Base-by-base conservation (phyloP, 37 sponge, comb jelly and placozoan species). In the Agelas oroides region DNA sequence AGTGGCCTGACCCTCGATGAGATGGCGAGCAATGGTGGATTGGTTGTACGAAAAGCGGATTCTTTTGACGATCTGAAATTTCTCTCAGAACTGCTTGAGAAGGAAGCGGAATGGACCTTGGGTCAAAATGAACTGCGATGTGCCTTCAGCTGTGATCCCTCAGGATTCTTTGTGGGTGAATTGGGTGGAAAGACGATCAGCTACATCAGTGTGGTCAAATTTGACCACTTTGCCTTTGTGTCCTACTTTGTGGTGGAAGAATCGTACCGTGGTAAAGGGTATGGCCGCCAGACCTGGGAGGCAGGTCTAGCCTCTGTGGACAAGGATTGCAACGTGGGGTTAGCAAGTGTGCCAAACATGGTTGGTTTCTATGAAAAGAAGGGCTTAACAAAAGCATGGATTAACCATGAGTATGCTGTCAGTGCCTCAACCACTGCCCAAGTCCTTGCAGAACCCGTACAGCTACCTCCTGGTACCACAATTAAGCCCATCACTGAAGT, bases 141-240 rank as follows among this genome's bases (percentile, higher is more conserved):
- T 8, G 6, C 8, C 11, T 73, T 23, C 28, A 40, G 25, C 13
- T 25, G 54, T 27, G 75, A 73, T 17, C 53, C 71, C 20, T 18
- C 55, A 0, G 70, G 66, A 6, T 82, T 82, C 72, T 82, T 70
- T 65, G 35, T 82, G 0, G 82, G 82, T 32, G 82, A 82, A 70
- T 59, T 82, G 72, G 39, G 70, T 33, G 82, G 82, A 0, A 58
- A 82, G 60, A 38, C 21, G 0, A 70, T 82, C 27, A 70, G 71
- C 18, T 57, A 34, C 36, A 56, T 82, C 3, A 1, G 33, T 20
- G 20, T 70, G 20, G 72, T 82, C 25, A 70, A 54, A 36, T 27
- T 55, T 27, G 69, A 71, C 8, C 20, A 27, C 28, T 70, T 56
- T 6, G 82, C 72, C 23, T 70, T 70, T 28, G 61, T 70, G 25